Evolutionary conservation across 2,113 vertebrate species (phyloP), one percentile per base, ranked within the genome.

Genomic region (Xenotilapia caudafasciata): DNA sequence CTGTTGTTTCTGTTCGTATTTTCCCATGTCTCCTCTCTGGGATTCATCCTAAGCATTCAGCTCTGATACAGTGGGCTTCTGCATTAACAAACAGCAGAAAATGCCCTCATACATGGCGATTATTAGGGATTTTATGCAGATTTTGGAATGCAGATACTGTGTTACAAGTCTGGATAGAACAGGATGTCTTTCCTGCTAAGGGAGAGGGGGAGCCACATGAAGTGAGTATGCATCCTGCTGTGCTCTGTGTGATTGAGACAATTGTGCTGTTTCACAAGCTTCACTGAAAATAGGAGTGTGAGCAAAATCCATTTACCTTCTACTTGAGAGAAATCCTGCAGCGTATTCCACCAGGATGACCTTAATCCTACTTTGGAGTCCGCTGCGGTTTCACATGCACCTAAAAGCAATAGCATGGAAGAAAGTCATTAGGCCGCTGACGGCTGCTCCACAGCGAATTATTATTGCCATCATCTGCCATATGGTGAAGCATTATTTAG

Each of bases 351-450:
- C 83, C 77, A 82, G 93, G 83, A 89, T 33, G 82, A 90, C 65
- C 56, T 23, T 94, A 95, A 95, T 94, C 94, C 93, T 17, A 70
- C 89, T 94, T 87, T 92, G 58, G 38, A 51, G 91, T 89, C 90
- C 82, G 42, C 82, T 26, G 91, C 56, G 91, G 84, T 91, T 90
- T 85, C 13, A 42, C 54, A 26, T 7, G 26, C 85, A 85, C 51
- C 54, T 88, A 90, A 93, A 93, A 94, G 92, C 88, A 85, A 55
- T 12, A 11, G 65, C 49, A 80, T 51, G 80, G 86, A 85, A 80
- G 84, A 90, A 70, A 90, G 80, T 90, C 88, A 94, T 92, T 93
- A 91, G 84, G 75, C 86, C 33, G 53, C 81, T 26, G 28, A 40
- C 13, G 11, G 81, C 65, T 65, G 62, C 60, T 80, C 87, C 40